Percentiles rank a stretch among this genome's conserved stretches.
Conservation (phyloP, 2,797 vertebrate species). For the Darevskia nairensis region DNA sequence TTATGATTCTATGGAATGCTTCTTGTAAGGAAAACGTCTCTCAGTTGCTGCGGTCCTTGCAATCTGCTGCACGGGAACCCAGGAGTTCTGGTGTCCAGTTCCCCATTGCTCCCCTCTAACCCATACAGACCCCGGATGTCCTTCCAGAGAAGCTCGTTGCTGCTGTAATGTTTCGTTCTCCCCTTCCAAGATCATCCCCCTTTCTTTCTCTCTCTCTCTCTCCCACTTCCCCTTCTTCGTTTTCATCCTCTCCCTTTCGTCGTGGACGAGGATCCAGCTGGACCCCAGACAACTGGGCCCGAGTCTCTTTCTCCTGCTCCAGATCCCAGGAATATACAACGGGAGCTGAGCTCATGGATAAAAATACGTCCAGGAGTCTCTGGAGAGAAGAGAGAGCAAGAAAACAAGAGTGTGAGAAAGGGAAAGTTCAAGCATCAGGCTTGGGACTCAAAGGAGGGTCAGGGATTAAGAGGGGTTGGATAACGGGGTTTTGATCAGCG, state of each 20-base stretch:
- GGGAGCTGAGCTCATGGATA: constrained; percentile 47
- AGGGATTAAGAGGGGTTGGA: no score
- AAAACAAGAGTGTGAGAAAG: constrained; percentile 44
- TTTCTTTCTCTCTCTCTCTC: background rate
- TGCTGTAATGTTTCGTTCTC: background rate
- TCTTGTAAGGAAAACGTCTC: no score
- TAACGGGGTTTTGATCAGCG: no score
- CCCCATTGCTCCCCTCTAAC: constrained; percentile 14
- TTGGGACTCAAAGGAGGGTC: background rate
- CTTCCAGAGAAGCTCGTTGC: background rate
- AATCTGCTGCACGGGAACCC: background rate
- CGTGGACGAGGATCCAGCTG: constrained; percentile 10
- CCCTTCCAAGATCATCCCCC: background rate
- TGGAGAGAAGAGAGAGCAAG: background rate
- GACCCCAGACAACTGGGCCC: constrained; percentile 30
- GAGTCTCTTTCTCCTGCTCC: background rate
- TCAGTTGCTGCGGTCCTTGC: no score
- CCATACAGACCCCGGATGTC: background rate
- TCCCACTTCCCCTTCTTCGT: background rate
- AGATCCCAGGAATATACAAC: constrained; percentile 45
- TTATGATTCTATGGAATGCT: no score
- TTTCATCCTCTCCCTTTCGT: background rate
- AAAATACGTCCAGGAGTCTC: constrained; percentile 24
- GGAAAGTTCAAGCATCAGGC: constrained; percentile 10
- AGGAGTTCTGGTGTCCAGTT: background rate